phyloP scores from a whole-genome alignment of 1,140 invertebrate genomes.

The Bombyx mandarina region DNA sequence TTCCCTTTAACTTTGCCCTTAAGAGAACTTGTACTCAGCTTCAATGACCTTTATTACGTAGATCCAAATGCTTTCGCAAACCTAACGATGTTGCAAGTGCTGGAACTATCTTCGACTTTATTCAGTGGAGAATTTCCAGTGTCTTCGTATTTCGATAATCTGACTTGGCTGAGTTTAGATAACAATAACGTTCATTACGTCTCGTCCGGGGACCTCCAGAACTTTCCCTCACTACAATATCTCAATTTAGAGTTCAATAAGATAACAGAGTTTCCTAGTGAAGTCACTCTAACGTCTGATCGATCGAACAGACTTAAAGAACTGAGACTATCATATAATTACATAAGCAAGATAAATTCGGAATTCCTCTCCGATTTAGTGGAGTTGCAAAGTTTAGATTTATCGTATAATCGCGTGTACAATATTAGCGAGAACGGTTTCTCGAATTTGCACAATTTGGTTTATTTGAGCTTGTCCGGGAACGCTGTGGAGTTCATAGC shows the following conservation, averaged over 20 bases:
- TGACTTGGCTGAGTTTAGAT: constrained; percentile 88
- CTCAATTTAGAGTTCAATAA: constrained; percentile 89
- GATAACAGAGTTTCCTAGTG: constrained; percentile 73
- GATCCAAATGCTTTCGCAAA: constrained; percentile 80
- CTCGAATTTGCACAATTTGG: constrained; percentile 73
- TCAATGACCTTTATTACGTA: constrained; percentile 83
- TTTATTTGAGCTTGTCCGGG: constrained; percentile 76
- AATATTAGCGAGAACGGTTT: constrained; percentile 67
- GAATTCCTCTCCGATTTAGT: constrained; percentile 74
- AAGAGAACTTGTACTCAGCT: constrained; percentile 86
- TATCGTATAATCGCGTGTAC: constrained; percentile 79
- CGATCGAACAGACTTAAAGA: constrained; percentile 81
- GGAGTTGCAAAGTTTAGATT: constrained; percentile 76
- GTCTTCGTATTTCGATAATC: constrained; percentile 74
- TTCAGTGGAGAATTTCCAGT: constrained; percentile 81
- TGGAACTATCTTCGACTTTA: constrained; percentile 87
- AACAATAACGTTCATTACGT: constrained; percentile 85
- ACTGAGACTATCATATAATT: constrained; percentile 81
- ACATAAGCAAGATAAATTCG: constrained; percentile 71
- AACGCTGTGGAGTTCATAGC: constrained; percentile 73
- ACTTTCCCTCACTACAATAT: constrained; percentile 80
- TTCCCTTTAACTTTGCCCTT: constrained; percentile 79
- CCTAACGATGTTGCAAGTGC: constrained; percentile 78
- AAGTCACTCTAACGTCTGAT: constrained; percentile 74
- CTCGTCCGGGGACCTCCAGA: constrained; percentile 72